phyloP scores from a whole-genome alignment of 2,888 invertebrate genomes.

The Cantharis lateralis region DNA sequence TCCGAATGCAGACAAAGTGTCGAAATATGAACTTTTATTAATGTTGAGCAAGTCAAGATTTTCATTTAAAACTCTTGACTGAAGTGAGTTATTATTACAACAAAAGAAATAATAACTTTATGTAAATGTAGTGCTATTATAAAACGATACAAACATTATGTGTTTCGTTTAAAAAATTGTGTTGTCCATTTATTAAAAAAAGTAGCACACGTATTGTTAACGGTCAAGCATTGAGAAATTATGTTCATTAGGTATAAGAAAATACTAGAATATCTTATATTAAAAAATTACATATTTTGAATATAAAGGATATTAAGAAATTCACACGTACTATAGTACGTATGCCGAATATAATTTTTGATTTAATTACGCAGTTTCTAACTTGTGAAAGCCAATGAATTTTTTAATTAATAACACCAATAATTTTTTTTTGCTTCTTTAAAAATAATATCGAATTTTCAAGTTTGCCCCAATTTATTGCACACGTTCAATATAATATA shows the following conservation, averaged over 20 bases:
- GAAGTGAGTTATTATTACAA: neutral
- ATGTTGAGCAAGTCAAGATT: neutral
- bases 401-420: neutral
- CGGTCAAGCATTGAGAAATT: neutral
- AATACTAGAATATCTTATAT: neutral
- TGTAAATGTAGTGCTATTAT: neutral
- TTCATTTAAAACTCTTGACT: neutral
- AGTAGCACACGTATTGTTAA: neutral
- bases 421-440: neutral
- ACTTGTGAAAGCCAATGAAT: neutral
- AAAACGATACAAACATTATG: neutral
- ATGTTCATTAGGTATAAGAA: neutral
- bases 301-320: neutral
- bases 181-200: neutral
- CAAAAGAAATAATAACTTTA: neutral
- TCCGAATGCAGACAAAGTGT: neutral
- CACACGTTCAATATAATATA: neutral
- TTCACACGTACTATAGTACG: too few relatives aligned
- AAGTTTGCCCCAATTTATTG: neutral
- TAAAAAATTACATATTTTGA: neutral
- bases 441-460: neutral
- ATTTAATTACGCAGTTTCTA: neutral
- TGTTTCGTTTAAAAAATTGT: neutral
- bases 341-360: neutral
- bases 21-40: neutral